These are phyloP conservation scores for Cheilosia pagana DNA, from an alignment of 2,888 invertebrate genomes.

Conservation along the genomic window DNA sequence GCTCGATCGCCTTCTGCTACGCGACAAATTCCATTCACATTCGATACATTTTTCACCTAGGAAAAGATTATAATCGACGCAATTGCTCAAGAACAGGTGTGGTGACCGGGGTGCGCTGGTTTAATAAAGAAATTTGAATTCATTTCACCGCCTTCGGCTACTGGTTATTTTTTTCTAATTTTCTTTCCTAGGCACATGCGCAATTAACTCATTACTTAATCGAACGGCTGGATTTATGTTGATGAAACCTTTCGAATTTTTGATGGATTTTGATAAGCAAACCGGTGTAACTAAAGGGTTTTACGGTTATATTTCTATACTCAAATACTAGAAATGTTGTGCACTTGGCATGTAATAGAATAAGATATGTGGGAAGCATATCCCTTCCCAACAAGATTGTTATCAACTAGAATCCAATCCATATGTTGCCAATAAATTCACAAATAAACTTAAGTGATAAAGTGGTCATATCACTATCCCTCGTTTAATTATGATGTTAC, in stretches of 20 bases:
- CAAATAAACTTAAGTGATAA: slow-evolving; percentile 32
- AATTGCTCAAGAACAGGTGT: slow-evolving; percentile 37
- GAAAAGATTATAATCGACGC: slow-evolving; percentile 31
- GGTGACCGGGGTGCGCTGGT: slow-evolving; percentile 22
- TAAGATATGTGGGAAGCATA: background rate
- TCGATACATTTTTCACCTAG: background rate
- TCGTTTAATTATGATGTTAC: slow-evolving; percentile 23
- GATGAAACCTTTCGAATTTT: slow-evolving; percentile 53
- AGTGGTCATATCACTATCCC: slow-evolving; percentile 27
- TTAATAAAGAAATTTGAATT: slow-evolving; percentile 29
- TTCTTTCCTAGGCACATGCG: background rate
- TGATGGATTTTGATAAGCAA: slow-evolving; percentile 8
- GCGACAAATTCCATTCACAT: slow-evolving; percentile 39
- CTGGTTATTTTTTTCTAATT: slow-evolving; percentile 31
- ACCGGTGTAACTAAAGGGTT: slow-evolving; percentile 21
- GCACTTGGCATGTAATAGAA: no score
- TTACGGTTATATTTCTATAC: no score
- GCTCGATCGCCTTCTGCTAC: background rate
- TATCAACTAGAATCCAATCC: slow-evolving; percentile 13
- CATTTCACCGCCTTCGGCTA: slow-evolving; percentile 35
- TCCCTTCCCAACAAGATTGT: slow-evolving; percentile 7
- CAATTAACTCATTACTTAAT: slow-evolving; percentile 27
- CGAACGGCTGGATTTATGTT: slow-evolving; percentile 28
- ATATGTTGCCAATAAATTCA: slow-evolving; percentile 24
- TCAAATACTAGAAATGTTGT: no score